Percentiles rank a stretch among this genome's conserved stretches.
Conservation (phyloP, 2,888 invertebrate species). For the Pristionchus maxplancki region DNA sequence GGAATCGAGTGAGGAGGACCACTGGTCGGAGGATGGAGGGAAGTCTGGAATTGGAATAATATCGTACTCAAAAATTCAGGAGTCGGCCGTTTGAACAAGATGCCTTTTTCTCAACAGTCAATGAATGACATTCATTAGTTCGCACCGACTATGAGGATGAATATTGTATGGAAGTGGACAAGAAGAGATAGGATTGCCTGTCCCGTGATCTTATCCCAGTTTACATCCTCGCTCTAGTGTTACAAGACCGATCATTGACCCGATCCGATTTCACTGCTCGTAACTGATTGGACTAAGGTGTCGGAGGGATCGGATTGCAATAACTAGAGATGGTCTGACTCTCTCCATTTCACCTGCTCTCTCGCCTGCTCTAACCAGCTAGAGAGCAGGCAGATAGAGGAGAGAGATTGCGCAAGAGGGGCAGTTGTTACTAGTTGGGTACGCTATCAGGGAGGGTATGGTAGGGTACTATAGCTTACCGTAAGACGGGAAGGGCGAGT, state of each 20-base stretch:
- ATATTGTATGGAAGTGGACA: no score
- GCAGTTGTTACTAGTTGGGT: neutral
- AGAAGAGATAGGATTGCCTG: no score
- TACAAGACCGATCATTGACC: neutral
- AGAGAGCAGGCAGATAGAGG: neutral
- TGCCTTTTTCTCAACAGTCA: no score
- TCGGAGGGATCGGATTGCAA: neutral
- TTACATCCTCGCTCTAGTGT: neutral
- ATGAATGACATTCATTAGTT: no score
- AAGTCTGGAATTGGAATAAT: neutral
- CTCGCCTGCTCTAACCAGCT: neutral
- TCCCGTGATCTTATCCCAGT: neutral
- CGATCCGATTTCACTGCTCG: constrained; percentile 1
- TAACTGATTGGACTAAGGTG: constrained; percentile 23
- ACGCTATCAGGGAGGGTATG: neutral
- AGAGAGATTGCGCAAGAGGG: neutral
- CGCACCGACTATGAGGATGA: no score
- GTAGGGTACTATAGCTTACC: constrained; percentile 1
- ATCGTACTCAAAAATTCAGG: no score
- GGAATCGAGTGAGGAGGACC: neutral
- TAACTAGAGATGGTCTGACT: neutral
- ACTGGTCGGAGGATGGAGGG: neutral
- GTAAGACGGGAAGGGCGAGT: neutral
- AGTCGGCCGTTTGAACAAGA: no score
- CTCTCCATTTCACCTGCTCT: neutral